Evolutionary conservation across 2,888 invertebrate genomes (phyloP), one percentile per base, ranked within the genome.

Genomic region (Agonopterix subpropinquella): DNA sequence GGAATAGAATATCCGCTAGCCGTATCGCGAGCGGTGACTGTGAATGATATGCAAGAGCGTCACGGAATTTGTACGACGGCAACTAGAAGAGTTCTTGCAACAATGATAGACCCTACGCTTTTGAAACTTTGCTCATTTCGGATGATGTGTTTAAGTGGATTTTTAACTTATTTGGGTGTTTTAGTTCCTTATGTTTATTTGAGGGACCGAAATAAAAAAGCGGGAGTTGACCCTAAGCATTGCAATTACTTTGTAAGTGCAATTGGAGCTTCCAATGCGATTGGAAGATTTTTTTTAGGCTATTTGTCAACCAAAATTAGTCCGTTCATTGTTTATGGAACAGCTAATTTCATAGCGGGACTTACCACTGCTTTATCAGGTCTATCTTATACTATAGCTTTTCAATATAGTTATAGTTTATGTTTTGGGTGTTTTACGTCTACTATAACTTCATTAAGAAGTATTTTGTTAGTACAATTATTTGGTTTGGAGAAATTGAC

Each of bases 1-100:
- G 87, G 86, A n/a, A 67, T 87, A 11, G 86, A 88, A 36, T 56
- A 56, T 35, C 54, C 53, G 15, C 13, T 56, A 44, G 54, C 52
- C 8, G 56, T 56, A 41, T 43, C 56, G 3, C 51, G 56, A 9
- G 50, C 52, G 1, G 44, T 42, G 11, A 35, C 53, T 5, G 44
- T 47, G 4, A 39, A 42, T 11, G 55, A 55, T 11, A 11, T 55
- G 10, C 15, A 43, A 8, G 52, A 55, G 11, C 39, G 37, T 11
- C 28, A 18, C 10, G 49, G 52, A 2, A 8, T 55, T 7, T 49
- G 18, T 11, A 49, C 49, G 5, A 51, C 49, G n/a, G 53, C 56
- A 2, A 28, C 44, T 2, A 48, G 53, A 41, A 46, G 56, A 42
- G 56, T 54, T 11, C 47, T 56, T 1, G 51, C 54, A 5, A 51